Evolutionary conservation across 2,797 vertebrate species (phyloP), one percentile per base, ranked within the genome.

Genomic region (Crenuchus spilurus): DNA sequence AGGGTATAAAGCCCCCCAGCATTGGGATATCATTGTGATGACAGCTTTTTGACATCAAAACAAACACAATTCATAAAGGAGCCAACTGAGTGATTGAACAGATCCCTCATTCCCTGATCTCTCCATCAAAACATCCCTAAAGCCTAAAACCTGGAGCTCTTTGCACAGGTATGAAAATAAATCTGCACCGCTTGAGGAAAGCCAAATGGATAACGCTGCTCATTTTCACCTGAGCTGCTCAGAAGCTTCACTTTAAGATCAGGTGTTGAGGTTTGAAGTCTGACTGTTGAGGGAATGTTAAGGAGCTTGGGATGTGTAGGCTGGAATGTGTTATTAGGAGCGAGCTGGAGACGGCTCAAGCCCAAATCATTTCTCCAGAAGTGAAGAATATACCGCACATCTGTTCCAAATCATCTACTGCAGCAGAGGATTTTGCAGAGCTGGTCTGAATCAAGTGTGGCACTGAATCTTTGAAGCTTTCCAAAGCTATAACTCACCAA

Each of bases 281-380:
- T 31, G 3, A 22, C 26, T 49, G 48, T 44, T 24, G 37, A 11
- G 2, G n/a, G 33, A 62, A 62, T 62, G 52, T 69, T 10, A 75
- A 62, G 35, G 57, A n/a, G 14, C 8, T 18, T 64, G 3, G 30
- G 26, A 1, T 54, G 16, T n/a, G n/a, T 46, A 14, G n/a, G 6
- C 13, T 18, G 51, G 26, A 31, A 8, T 55, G 28, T 70, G n/a
- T 14, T 9, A 58, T 61, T 9, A 70, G 37, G 4, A 22, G 35
- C 1, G 6, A 61, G 28, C 33, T 44, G 0, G 35, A 61, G 28
- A 26, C 28, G 63, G 68, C 18, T 52, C 20, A 28, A 41, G 37
- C 39, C 60, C 6, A 1, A 60, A 57, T 49, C 37, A 16, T 33
- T 33, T 24, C 26, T 44, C 33, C 8, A 33, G 11, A 7, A 61